Conservation (phyloP, 2,888 invertebrate species). For the Apodemia mormo region DNA sequence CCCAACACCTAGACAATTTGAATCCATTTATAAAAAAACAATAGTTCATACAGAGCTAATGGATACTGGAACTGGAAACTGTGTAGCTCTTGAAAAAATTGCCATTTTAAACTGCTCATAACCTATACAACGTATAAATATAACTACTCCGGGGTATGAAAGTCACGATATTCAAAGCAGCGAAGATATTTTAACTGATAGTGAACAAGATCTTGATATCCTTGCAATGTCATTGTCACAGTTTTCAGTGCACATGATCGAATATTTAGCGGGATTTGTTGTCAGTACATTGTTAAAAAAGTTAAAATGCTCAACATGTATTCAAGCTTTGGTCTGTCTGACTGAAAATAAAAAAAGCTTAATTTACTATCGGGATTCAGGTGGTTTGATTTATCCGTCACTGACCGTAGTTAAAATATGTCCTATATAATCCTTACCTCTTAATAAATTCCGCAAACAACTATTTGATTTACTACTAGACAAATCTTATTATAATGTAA, state of each 20-base stretch:
- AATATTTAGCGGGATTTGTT: conserved; percentile 21
- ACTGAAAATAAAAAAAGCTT: not conserved
- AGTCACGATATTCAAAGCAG: conserved; percentile 1
- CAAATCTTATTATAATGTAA: too few species aligned
- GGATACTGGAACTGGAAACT: conserved; percentile 14
- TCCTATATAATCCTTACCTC: too few species aligned
- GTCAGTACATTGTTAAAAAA: conserved; percentile 19
- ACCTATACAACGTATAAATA: conserved; percentile 20
- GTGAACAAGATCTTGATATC: conserved; percentile 12
- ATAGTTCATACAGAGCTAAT: not conserved
- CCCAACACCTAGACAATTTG: conserved; percentile 23
- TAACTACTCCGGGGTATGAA: conserved; percentile 12
- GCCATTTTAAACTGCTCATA: conserved; percentile 21
- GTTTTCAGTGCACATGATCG: conserved; percentile 18
- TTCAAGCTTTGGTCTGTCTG: conserved; percentile 12
- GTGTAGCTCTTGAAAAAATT: conserved; percentile 18
- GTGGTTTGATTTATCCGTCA: conserved; percentile 3
- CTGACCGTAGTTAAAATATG: conserved; percentile 1
- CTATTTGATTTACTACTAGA: too few species aligned
- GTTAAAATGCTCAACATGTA: conserved; percentile 9
- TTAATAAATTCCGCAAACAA: too few species aligned
- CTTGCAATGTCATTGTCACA: conserved; percentile 13
- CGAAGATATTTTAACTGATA: conserved; percentile 1
- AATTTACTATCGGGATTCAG: not conserved
- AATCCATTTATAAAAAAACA: conserved; percentile 21